Evolutionary conservation across 2,797 vertebrate genomes (phyloP), one percentile per base, ranked within the genome.

Genomic region (Nannoperca obscura): DNA sequence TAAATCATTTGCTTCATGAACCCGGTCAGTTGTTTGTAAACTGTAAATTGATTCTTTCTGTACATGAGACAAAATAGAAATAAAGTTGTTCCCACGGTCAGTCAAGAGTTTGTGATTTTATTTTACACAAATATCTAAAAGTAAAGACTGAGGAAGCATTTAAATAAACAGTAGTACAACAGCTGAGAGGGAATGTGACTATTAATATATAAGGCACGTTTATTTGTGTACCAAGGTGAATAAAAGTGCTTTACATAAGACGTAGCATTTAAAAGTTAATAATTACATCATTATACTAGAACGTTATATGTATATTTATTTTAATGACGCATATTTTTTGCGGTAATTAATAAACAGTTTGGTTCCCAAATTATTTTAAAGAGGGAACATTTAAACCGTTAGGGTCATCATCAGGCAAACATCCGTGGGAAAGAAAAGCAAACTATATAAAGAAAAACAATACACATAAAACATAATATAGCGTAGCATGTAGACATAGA

Each of bases 21-120:
- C 76, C 84, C 53, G 86, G 85, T 91, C 88, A 91, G 91, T 74
- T 92, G 91, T 93, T 94, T 91, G 91, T 92, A 92, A 92, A 93
- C 90, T 93, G 85, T 88, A 93, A 87, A 91, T 91, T 78, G 82
- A 86, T 84, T 92, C 82, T 92, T 93, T 94, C 86, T 95, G 94
- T 95, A 93, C 86, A 90, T 91, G 86, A 91, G 79, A 86, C 58
- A 76, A 91, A 84, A 88, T 87, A 84, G 75, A 90, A 95, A 94
- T 94, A 95, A 93, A 94, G 87, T 83, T 91, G 90, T 93, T 93
- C 89, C 81, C 88, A 91, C 83, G 10, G 72, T 89, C 68, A 27
- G 60, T 76, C 34, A 2, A 2, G 58, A 1, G 11, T 71, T 58
- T 74, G 47, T 57, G 49, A 3, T 49, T 74, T 81, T 54, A 61